Conservation (phyloP, 1,140 invertebrate species). For the Macrosteles quadrilineatus region DNA sequence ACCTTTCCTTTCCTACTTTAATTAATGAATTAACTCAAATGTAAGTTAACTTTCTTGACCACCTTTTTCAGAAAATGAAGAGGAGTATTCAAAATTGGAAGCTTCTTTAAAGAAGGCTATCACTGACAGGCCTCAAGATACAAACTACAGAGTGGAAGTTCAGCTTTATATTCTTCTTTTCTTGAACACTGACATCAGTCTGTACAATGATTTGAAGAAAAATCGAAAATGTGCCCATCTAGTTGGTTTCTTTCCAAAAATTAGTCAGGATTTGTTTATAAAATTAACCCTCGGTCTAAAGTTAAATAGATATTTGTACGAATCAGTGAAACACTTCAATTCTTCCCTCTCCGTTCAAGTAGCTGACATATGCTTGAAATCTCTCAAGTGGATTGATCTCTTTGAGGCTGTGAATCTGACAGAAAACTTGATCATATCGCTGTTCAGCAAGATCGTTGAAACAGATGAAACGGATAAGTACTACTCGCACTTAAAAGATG, state of each 20-base stretch:
- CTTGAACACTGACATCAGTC: not conserved
- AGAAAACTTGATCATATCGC: slow-evolving; percentile 10
- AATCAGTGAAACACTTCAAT: not conserved
- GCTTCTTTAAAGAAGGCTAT: not conserved
- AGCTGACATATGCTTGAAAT: not conserved
- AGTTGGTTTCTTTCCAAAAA: slow-evolving; percentile 11
- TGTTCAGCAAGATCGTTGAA: not conserved
- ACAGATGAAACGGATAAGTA: not conserved
- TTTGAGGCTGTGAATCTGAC: slow-evolving; percentile 9
- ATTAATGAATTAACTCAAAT: too few relatives aligned
- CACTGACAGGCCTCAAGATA: not conserved
- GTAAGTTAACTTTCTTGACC: not conserved
- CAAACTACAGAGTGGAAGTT: not conserved
- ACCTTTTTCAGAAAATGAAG: slow-evolving; percentile 5
- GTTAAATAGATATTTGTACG: not conserved
- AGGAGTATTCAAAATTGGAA: not conserved
- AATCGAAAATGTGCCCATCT: slow-evolving; percentile 9
- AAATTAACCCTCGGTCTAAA: slow-evolving; percentile 9
- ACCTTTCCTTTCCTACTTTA: too few relatives aligned
- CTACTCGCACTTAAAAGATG: not conserved
- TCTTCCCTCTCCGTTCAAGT: not conserved
- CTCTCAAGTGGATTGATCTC: not conserved
- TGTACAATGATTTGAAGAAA: slow-evolving; percentile 10
- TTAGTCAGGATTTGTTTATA: slow-evolving; percentile 12
- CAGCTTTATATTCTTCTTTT: slow-evolving; percentile 8